phyloP scores from a whole-genome alignment of 2,888 invertebrate species.

The Acleris laterana region DNA sequence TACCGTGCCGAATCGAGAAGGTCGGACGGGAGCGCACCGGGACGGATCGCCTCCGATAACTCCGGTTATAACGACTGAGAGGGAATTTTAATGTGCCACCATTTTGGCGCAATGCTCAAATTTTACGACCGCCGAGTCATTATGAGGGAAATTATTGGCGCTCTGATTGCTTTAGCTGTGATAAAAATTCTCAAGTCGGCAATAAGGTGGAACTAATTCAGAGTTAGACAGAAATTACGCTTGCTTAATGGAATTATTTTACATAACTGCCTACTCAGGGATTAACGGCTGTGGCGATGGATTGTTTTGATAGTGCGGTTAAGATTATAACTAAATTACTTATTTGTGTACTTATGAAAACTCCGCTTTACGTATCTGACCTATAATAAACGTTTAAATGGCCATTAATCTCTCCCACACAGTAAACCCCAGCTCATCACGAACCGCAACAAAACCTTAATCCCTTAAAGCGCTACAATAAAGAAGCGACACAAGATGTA shows the following conservation, averaged over 20 bases:
- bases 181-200: conserved; percentile 84
- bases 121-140: conserved; percentile 82
- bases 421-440: conserved; percentile 10
- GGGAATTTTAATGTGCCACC: conserved; percentile 84
- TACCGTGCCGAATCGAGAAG: conserved; percentile 16
- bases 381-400: no score
- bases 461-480: conserved; percentile 43
- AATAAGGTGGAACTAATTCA: conserved; percentile 84
- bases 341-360: no score
- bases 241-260: conserved; percentile 51
- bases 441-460: conserved; percentile 30
- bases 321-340: neutral
- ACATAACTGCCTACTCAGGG: conserved; percentile 37
- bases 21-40: conserved; percentile 48
- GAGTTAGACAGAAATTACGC: conserved; percentile 72
- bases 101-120: conserved; percentile 85
- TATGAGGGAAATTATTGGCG: conserved; percentile 84
- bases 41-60: conserved; percentile 74
- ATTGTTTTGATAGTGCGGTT: conserved; percentile 17
- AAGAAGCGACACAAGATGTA: conserved; percentile 70
- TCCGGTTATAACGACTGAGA: conserved; percentile 82
- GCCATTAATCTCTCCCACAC: conserved; percentile 12
- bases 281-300: conserved; percentile 27
- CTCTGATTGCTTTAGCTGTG: conserved; percentile 83
- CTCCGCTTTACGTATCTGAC: no score